Evolutionary conservation across 2,888 invertebrate species (phyloP).

Genomic region (Lasius platythorax): DNA sequence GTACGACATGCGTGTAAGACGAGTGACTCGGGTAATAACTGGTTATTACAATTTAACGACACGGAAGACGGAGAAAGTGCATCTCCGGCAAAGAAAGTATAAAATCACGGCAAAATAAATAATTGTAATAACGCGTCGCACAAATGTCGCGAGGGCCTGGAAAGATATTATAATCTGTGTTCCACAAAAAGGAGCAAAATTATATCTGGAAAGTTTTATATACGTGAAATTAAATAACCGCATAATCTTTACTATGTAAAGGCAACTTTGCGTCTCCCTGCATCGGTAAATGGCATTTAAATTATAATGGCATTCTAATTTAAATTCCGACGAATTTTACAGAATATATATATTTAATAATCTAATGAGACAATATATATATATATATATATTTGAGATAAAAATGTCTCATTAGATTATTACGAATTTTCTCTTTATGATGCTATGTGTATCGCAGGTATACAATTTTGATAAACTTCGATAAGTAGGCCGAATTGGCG

Average conservation of each 20-base stretch:
- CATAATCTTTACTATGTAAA: background rate
- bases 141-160: background rate
- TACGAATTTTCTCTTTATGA: background rate
- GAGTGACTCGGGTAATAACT: slow-evolving; percentile 32
- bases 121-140: slow-evolving; percentile 46
- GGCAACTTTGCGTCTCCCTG: background rate
- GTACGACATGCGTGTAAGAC: background rate
- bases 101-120: slow-evolving; percentile 45
- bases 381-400: background rate
- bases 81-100: slow-evolving; percentile 58
- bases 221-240: background rate
- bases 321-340: background rate
- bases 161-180: background rate
- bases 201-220: background rate
- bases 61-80: slow-evolving; percentile 64
- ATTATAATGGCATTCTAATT: background rate
- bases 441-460: too few species aligned
- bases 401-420: background rate
- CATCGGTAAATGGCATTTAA: background rate
- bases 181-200: background rate
- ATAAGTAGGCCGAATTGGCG: background rate
- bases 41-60: slow-evolving; percentile 55
- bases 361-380: too few species aligned
- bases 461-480: background rate
- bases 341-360: background rate